phyloP scores from a whole-genome alignment of 2,888 invertebrate species.

The Apoda limacodes region DNA sequence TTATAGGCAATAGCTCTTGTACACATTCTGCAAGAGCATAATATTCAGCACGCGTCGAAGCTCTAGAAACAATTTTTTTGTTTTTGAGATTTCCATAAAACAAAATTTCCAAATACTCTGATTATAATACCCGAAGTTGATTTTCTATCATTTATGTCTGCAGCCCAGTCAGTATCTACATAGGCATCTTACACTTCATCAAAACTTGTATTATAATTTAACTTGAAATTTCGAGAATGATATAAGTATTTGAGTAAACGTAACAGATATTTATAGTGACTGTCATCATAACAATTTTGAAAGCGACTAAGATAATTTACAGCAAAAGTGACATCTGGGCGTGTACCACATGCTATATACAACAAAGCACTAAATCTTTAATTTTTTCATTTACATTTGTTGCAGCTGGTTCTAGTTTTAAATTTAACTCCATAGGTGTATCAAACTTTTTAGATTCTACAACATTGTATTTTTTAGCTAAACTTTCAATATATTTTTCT shows the following conservation, averaged over 20 bases:
- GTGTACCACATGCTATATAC: neutral
- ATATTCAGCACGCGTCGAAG: slow-evolving; percentile 3
- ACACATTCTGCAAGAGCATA: slow-evolving; percentile 3
- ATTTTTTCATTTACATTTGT: neutral
- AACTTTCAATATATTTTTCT: too few species aligned
- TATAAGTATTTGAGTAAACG: neutral
- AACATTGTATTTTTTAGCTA: too few species aligned
- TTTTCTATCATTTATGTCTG: too few species aligned
- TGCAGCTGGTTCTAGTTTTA: too few species aligned
- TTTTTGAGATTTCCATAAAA: slow-evolving; percentile 2
- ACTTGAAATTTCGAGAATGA: neutral
- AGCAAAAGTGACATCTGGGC: neutral
- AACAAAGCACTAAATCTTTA: neutral
- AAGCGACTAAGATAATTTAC: neutral
- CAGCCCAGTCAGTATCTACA: too few species aligned
- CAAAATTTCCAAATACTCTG: slow-evolving; percentile 3
- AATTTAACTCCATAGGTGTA: too few species aligned
- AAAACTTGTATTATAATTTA: neutral
- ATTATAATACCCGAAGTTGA: too few species aligned
- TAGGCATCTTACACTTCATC: neutral
- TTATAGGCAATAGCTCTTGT: neutral
- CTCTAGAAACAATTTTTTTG: slow-evolving; percentile 5
- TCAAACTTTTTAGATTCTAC: too few species aligned
- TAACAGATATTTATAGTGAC: neutral
- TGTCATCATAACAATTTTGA: neutral